Evolutionary conservation across 2,113 vertebrate species (phyloP).

Genomic region (Erpornis zantholeuca): DNA sequence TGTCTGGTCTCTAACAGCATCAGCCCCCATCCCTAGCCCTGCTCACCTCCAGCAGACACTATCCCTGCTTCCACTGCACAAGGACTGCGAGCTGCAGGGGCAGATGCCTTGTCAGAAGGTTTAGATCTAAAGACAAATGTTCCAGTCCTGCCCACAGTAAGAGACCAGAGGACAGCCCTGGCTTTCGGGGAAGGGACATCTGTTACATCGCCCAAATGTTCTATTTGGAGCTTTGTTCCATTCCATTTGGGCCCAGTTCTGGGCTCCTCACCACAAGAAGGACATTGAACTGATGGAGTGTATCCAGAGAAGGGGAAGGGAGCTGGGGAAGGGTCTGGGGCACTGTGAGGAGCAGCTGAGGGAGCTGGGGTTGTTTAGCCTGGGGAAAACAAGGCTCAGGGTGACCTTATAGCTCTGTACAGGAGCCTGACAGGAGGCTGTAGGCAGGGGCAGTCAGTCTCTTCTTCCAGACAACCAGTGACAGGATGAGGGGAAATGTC

Average conservation of each 20-base stretch:
- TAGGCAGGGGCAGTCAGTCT: too few species aligned
- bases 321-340: background rate
- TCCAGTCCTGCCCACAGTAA: background rate
- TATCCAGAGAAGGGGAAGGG: background rate
- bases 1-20: background rate
- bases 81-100: background rate
- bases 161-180: background rate
- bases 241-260: background rate
- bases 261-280: background rate
- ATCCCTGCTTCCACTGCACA: background rate
- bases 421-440: background rate
- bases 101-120: background rate
- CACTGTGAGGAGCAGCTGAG: background rate
- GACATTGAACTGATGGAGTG: background rate
- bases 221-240: background rate
- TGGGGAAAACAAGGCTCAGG: background rate
- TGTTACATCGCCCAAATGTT: background rate
- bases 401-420: too few species aligned
- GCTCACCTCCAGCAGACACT: background rate
- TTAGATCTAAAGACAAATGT: background rate
- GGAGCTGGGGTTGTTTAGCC: background rate
- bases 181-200: fast-evolving
- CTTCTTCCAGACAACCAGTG: background rate
- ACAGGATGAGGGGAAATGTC: background rate
- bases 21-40: background rate